A percentile compares a stretch with the other conserved stretches of the same genome.
phyloP scores from a whole-genome alignment of 2,113 vertebrate genomes.

The Balaeniceps rex region DNA sequence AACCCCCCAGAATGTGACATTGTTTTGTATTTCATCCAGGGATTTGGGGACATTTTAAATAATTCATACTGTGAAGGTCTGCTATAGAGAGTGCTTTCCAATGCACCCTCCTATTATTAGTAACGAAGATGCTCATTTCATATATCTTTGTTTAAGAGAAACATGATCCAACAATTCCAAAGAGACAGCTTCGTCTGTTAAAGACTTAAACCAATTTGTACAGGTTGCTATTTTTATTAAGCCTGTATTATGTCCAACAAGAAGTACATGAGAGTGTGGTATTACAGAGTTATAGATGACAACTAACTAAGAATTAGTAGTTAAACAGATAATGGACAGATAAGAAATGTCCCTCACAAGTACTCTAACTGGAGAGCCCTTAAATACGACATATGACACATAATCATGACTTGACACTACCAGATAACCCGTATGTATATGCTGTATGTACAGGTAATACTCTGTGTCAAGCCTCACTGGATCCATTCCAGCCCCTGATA shows the following conservation, averaged over 20 bases:
- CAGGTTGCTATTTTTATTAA: constrained; percentile 14
- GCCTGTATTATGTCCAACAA: neutral
- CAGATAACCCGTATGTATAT: neutral
- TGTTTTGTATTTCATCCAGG: neutral
- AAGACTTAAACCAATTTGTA: neutral
- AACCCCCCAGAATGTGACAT: neutral
- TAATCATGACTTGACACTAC: neutral
- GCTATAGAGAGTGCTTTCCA: neutral
- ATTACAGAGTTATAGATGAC: neutral
- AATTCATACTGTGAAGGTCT: neutral
- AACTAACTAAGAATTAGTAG: neutral
- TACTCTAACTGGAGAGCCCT: neutral
- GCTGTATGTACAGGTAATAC: neutral
- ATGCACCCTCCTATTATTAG: neutral
- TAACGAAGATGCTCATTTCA: constrained; percentile 2
- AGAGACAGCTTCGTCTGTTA: constrained; percentile 19
- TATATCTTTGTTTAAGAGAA: constrained; percentile 13
- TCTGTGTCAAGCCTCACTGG: neutral
- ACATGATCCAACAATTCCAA: constrained; percentile 1
- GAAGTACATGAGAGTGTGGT: neutral
- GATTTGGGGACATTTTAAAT: neutral
- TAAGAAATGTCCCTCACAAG: neutral
- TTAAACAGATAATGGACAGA: neutral
- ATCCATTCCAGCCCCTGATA: neutral
- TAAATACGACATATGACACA: neutral